Percentiles rank a stretch among this genome's conserved stretches.
These are phyloP conservation scores for Operophtera brumata DNA, from an alignment of 2,888 invertebrate species.

Conservation along the genomic window DNA sequence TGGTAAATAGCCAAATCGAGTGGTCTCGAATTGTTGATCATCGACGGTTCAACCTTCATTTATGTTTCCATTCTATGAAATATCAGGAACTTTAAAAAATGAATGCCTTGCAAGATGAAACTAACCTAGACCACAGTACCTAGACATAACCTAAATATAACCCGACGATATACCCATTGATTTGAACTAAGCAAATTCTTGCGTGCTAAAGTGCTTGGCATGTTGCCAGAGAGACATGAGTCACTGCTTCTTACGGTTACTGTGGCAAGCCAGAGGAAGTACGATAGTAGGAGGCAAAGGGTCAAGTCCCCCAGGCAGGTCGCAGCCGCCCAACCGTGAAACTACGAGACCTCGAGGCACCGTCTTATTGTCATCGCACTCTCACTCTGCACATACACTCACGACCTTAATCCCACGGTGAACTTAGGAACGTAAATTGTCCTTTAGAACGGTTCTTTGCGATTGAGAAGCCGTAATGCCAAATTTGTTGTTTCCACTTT, in stretches of 20 bases:
- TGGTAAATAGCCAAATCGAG: no score
- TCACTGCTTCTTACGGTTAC: background rate
- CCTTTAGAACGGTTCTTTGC: constrained; percentile 2
- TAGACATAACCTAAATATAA: no score
- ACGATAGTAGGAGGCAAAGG: constrained; percentile 38
- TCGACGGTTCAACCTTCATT: no score
- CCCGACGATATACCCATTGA: no score
- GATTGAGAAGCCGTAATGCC: background rate
- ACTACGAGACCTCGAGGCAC: background rate
- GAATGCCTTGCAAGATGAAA: no score
- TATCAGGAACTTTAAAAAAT: no score
- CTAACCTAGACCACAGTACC: no score
- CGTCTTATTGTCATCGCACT: constrained; percentile 2
- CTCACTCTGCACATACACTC: constrained; percentile 3
- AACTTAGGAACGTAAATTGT: constrained; percentile 7
- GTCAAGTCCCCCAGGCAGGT: constrained; percentile 36
- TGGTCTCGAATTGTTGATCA: no score
- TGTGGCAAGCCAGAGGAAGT: background rate
- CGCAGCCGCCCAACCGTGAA: constrained; percentile 23
- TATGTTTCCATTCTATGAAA: no score
- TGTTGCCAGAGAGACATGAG: no score
- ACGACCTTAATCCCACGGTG: background rate
- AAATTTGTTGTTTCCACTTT: background rate
- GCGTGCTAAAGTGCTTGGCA: no score
- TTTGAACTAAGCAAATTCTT: no score